A percentile compares a stretch with the other conserved stretches of the same genome.
These are phyloP conservation scores for Osmoderma eremita DNA, from an alignment of 2,888 invertebrate species.

Conservation along the genomic window DNA sequence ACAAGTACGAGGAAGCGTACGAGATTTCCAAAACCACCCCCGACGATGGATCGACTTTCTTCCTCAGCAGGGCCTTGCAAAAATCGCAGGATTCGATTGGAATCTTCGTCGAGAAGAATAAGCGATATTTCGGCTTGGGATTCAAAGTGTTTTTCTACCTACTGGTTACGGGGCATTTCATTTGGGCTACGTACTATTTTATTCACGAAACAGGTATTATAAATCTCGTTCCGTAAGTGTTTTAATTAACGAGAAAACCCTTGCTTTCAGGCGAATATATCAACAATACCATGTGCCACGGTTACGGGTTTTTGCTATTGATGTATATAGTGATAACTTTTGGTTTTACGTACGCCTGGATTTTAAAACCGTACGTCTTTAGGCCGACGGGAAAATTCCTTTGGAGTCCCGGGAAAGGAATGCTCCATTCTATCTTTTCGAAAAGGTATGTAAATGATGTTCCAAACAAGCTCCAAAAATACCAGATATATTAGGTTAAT, in stretches of 20 bases:
- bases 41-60: not conserved
- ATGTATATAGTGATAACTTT: slow-evolving; percentile 70
- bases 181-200: slow-evolving; percentile 42
- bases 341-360: slow-evolving; percentile 71
- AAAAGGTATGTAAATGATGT: slow-evolving; percentile 40
- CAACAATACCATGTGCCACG: slow-evolving; percentile 67
- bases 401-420: slow-evolving; percentile 58
- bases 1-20: not conserved
- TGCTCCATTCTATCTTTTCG: slow-evolving; percentile 23
- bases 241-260: not conserved
- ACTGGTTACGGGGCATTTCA: slow-evolving; percentile 34
- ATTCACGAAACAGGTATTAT: slow-evolving; percentile 24
- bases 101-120: slow-evolving; percentile 12
- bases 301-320: slow-evolving; percentile 78
- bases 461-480: too few relatives aligned
- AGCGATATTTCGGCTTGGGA: not conserved
- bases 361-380: slow-evolving; percentile 70
- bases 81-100: slow-evolving; percentile 23
- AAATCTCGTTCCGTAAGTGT: not conserved
- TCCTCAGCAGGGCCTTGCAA: slow-evolving; percentile 14
- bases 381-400: slow-evolving; percentile 31
- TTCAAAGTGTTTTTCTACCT: slow-evolving; percentile 8
- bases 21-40: not conserved
- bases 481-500: too few relatives aligned
- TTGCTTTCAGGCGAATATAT: slow-evolving; percentile 24